Conservation (phyloP, 2,888 invertebrate genomes). For the Heteromurus nitidus region DNA sequence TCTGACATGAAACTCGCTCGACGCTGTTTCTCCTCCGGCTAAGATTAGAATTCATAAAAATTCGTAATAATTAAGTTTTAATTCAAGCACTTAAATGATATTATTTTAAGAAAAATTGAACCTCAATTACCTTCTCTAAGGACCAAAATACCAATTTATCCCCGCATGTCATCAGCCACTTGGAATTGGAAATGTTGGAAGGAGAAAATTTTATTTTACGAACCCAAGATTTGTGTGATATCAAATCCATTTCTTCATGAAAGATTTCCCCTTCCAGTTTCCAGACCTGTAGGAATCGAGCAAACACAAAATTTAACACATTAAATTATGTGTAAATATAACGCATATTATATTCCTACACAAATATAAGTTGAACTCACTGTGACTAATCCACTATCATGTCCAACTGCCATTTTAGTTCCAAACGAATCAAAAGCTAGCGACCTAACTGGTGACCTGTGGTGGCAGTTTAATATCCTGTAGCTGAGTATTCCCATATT, state of each 20-base stretch:
- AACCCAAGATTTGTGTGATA: constrained; percentile 79
- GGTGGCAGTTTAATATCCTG: constrained; percentile 35
- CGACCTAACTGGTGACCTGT: constrained; percentile 60
- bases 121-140: constrained; percentile 48
- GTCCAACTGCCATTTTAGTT: constrained; percentile 80
- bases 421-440: constrained; percentile 75
- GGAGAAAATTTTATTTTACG: constrained; percentile 78
- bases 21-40: constrained; percentile 61
- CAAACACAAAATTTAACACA: too few species aligned
- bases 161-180: constrained; percentile 68
- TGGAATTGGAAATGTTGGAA: constrained; percentile 40
- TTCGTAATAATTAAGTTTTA: too few species aligned
- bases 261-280: constrained; percentile 25
- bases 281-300: constrained; percentile 59
- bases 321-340: too few species aligned
- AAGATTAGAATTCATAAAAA: constrained; percentile 18
- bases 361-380: constrained; percentile 77
- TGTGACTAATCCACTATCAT: constrained; percentile 80
- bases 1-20: constrained; percentile 68
- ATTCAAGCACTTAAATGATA: too few species aligned
- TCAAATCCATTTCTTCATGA: constrained; percentile 74
- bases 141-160: constrained; percentile 71
- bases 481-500: constrained; percentile 27
- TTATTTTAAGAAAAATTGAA: neutral
- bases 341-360: neutral